Evolutionary conservation across 2,888 invertebrate genomes (phyloP).

Genomic region (Cyclophora albipunctata): DNA sequence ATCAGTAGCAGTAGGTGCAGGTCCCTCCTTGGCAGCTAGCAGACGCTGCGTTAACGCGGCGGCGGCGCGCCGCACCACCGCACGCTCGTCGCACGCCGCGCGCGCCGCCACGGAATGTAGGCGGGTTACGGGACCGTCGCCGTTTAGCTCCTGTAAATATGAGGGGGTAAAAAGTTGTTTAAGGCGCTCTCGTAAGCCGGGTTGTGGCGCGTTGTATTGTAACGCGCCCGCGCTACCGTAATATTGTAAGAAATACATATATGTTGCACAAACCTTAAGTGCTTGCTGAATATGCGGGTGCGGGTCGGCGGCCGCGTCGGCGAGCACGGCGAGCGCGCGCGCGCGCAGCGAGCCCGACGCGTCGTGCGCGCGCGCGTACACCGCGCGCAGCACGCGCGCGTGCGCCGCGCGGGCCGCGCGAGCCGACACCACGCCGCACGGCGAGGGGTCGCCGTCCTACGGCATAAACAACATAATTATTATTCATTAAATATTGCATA

Average conservation of each 20-base stretch:
- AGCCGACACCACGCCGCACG: constrained; percentile 31
- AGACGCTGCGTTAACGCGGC: constrained; percentile 44
- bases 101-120: constrained; percentile 40
- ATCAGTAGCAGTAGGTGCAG: constrained; percentile 21
- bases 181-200: too few relatives aligned
- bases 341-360: constrained; percentile 76
- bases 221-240: too few relatives aligned
- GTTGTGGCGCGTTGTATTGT: too few relatives aligned
- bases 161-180: neutral
- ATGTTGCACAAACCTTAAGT: constrained; percentile 29
- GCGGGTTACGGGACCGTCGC: constrained; percentile 35
- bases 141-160: constrained; percentile 42
- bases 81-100: constrained; percentile 59
- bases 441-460: constrained; percentile 27
- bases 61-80: constrained; percentile 54
- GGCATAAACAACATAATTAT: too few relatives aligned
- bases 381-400: constrained; percentile 56
- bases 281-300: constrained; percentile 33
- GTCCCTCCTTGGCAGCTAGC: constrained; percentile 20
- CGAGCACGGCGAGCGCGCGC: constrained; percentile 76
- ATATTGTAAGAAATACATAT: too few relatives aligned
- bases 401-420: constrained; percentile 45
- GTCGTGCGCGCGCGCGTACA: constrained; percentile 73
- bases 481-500: too few relatives aligned
- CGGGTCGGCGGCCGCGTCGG: constrained; percentile 58